These are phyloP conservation scores for Mythimna lalbum DNA, from an alignment of 2,888 invertebrate species.

Conservation along the genomic window DNA sequence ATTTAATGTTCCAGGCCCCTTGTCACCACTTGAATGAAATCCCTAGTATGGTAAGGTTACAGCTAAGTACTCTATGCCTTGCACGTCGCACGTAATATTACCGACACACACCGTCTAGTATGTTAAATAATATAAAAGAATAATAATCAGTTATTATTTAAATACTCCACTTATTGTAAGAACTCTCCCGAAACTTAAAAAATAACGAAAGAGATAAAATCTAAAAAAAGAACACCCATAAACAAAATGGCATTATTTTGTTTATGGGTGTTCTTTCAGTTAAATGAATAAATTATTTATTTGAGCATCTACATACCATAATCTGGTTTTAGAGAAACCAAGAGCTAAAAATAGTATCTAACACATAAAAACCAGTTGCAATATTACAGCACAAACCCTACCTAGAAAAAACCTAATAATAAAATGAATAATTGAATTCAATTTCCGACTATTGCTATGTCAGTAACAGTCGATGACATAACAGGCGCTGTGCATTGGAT, in stretches of 20 bases:
- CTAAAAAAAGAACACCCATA: neutral
- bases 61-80: too few species aligned
- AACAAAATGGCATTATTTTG: too few species aligned
- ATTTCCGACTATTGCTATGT: conserved; percentile 46
- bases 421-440: conserved; percentile 32
- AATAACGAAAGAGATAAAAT: neutral
- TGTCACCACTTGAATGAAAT: too few species aligned
- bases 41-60: too few species aligned
- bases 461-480: conserved; percentile 50
- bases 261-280: too few species aligned
- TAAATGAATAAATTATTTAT: neutral
- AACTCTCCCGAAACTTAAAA: neutral
- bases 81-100: too few species aligned
- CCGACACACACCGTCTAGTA: too few species aligned
- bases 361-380: neutral
- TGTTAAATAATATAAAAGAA: too few species aligned
- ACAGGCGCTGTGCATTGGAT: conserved; percentile 32
- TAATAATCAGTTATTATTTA: too few species aligned
- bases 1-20: too few species aligned
- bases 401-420: conserved; percentile 7
- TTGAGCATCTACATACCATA: neutral
- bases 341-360: neutral
- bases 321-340: neutral
- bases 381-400: neutral
- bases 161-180: too few species aligned